Evolutionary conservation across 2,888 invertebrate genomes (phyloP).

Genomic region (Dolichopus griseipennis): DNA sequence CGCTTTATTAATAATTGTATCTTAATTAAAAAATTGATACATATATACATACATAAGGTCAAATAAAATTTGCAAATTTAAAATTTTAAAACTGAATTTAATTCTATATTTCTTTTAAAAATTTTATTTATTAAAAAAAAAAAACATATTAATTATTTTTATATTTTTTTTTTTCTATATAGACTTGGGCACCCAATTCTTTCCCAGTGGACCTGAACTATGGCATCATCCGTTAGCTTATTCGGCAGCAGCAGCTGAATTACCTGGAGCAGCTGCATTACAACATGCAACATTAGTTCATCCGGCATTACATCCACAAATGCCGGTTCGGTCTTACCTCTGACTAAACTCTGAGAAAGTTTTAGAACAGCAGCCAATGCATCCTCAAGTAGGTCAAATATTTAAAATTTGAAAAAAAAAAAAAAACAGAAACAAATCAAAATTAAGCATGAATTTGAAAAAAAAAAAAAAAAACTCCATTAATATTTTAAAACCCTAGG

Average conservation of each 20-base stretch:
- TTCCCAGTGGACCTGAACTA: constrained; percentile 87
- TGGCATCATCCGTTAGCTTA: constrained; percentile 88
- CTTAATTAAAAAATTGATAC: no score
- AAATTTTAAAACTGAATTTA: no score
- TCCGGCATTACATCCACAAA: constrained; percentile 95
- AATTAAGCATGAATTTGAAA: no score
- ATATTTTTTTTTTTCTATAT: constrained; percentile 35
- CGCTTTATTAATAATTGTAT: no score
- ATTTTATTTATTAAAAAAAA: no score
- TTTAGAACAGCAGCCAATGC: constrained; percentile 44
- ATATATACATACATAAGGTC: no score
- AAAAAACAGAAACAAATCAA: no score
- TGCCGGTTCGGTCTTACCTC: constrained; percentile 94
- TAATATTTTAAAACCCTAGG: no score
- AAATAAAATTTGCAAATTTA: no score
- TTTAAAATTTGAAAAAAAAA: no score
- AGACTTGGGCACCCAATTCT: constrained; percentile 94
- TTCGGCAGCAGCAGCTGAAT: constrained; percentile 67
- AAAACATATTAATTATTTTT: neutral
- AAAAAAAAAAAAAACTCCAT: no score
- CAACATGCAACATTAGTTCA: constrained; percentile 88
- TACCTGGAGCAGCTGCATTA: constrained; percentile 68
- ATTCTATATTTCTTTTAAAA: no score
- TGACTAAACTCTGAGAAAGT: constrained; percentile 74
- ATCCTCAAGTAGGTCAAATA: constrained; percentile 39